Evolutionary conservation across 2,113 vertebrate species (phyloP).

Genomic region (Trinectes maculatus): DNA sequence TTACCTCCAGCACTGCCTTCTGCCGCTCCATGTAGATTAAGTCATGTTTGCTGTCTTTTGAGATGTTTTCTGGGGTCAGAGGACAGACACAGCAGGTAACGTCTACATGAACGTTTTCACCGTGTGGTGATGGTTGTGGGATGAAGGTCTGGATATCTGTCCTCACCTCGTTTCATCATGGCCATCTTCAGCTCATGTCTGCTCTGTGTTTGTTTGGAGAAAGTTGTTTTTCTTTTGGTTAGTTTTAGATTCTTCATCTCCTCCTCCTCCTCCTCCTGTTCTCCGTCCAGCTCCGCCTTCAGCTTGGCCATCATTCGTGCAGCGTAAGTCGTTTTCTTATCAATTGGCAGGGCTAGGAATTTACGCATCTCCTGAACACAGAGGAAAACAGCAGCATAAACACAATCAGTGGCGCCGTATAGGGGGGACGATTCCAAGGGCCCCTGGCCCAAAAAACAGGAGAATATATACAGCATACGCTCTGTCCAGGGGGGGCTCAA

Average conservation of each 20-base stretch:
- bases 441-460: too few species aligned
- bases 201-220: constrained; percentile 42
- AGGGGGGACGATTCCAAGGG: too few species aligned
- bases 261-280: neutral
- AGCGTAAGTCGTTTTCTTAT: constrained; percentile 82
- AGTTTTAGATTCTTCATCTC: constrained; percentile 18
- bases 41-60: constrained; percentile 77
- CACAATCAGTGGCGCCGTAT: too few species aligned
- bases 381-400: constrained; percentile 22
- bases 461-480: too few species aligned
- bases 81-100: neutral
- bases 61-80: constrained; percentile 79
- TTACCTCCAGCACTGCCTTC: constrained; percentile 91
- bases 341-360: constrained; percentile 79
- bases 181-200: constrained; percentile 70
- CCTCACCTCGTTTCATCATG: constrained; percentile 80
- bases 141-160: too few species aligned
- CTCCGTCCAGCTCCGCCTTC: constrained; percentile 73
- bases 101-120: neutral
- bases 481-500: too few species aligned
- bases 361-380: constrained; percentile 81
- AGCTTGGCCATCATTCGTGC: constrained; percentile 61
- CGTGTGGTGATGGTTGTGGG: too few species aligned
- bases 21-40: constrained; percentile 85
- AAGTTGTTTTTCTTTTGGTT: constrained; percentile 42